Percentiles rank a stretch among this genome's conserved stretches.
Evolutionary conservation across 2,797 vertebrate genomes (phyloP).

Genomic region (Chromis chromis): DNA sequence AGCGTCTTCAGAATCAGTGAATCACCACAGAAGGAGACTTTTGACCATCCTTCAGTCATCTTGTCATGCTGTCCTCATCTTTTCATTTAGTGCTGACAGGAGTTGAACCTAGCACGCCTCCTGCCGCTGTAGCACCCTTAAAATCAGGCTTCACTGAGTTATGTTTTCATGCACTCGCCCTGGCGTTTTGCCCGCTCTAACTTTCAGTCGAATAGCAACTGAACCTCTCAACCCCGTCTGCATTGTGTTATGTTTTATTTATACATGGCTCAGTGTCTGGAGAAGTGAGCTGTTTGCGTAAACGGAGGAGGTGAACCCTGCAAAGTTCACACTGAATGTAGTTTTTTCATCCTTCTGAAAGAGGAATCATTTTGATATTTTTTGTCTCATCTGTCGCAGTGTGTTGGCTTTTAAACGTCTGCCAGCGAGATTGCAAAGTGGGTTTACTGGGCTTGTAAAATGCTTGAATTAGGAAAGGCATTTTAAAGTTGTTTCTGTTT

Average conservation of each 20-base stretch:
- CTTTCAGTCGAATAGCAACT: constrained; percentile 4
- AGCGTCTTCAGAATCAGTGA: neutral
- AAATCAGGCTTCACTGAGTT: constrained; percentile 8
- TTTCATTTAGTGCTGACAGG: constrained; percentile 22
- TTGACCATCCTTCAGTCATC: neutral
- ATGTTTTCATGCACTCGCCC: constrained; percentile 15
- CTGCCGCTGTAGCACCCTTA: constrained; percentile 8
- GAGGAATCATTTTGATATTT: neutral
- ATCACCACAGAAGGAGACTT: neutral
- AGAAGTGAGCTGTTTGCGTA: constrained; percentile 24
- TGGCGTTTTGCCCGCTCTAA: neutral
- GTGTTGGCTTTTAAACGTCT: constrained; percentile 1
- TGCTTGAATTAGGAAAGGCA: constrained; percentile 16
- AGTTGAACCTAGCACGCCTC: neutral
- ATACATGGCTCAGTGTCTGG: constrained; percentile 30
- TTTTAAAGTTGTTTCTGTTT: constrained; percentile 35
- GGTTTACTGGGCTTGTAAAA: constrained; percentile 33
- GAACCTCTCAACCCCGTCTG: constrained; percentile 20
- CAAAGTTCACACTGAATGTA: neutral
- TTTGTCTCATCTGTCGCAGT: neutral
- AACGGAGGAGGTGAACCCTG: constrained; percentile 2
- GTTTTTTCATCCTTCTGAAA: neutral
- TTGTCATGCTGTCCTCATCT: neutral
- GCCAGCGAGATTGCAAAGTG: neutral
- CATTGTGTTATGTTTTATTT: constrained; percentile 50